phyloP scores from a whole-genome alignment of 2,113 vertebrate genomes.

The Poecile atricapillus region DNA sequence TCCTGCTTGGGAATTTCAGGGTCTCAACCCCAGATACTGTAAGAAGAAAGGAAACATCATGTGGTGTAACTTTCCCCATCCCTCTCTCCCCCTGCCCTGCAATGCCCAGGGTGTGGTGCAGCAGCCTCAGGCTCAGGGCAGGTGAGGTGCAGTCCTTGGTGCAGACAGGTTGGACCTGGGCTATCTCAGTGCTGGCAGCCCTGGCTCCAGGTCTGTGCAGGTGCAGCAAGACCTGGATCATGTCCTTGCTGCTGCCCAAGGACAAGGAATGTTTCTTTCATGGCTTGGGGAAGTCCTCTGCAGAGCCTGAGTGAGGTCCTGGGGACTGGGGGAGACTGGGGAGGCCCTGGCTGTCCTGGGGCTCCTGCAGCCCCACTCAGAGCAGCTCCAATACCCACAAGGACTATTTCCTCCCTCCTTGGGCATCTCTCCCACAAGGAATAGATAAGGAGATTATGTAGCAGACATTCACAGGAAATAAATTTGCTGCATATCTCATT shows the following conservation, averaged over 20 bases:
- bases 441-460: too few species aligned
- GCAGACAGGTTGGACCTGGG: too few species aligned
- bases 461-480: not conserved
- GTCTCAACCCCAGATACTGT: too few species aligned
- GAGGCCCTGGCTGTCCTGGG: not conserved
- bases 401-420: not conserved
- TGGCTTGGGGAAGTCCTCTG: not conserved
- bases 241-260: accelerated
- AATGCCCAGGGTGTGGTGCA: too few species aligned
- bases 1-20: too few species aligned
- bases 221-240: accelerated
- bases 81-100: too few species aligned
- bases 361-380: not conserved
- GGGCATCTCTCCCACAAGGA: not conserved
- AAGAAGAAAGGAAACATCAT: too few species aligned
- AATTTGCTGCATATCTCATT: accelerated
- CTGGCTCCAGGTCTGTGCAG: too few species aligned
- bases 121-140: too few species aligned
- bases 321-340: accelerated
- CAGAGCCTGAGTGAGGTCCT: accelerated
- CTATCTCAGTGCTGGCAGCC: too few species aligned
- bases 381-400: not conserved
- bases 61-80: too few species aligned
- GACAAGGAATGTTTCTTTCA: not conserved
- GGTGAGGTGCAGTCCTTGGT: too few species aligned